Conservation (phyloP, 2,888 invertebrate species). For the Noctua pronuba region DNA sequence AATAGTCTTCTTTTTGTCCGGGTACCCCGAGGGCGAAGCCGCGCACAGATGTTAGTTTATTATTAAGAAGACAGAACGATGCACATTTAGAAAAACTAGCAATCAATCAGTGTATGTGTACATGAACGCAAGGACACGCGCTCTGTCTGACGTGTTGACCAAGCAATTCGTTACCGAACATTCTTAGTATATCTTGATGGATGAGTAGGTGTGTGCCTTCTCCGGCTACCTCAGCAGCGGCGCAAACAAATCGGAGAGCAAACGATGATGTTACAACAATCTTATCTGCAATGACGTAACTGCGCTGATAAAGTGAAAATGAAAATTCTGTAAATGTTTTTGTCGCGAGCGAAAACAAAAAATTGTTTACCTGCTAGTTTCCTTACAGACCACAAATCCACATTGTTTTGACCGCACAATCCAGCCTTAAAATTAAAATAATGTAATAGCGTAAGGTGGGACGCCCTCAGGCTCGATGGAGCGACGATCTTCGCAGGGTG, state of each 20-base stretch:
- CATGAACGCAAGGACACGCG: neutral
- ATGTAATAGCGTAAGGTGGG: no score
- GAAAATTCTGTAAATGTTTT: neutral
- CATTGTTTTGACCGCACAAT: neutral
- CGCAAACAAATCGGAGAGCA: slow-evolving; percentile 25
- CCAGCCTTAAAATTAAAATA: neutral
- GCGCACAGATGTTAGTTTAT: neutral
- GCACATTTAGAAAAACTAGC: neutral
- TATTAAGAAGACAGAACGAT: neutral
- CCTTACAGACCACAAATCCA: neutral
- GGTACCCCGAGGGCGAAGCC: neutral
- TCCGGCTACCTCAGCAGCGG: neutral
- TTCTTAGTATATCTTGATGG: slow-evolving; percentile 28
- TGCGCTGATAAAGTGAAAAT: slow-evolving; percentile 10
- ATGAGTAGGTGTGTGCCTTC: slow-evolving; percentile 25
- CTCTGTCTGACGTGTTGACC: slow-evolving; percentile 8
- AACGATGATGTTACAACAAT: slow-evolving; percentile 11
- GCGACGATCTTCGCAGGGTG: no score
- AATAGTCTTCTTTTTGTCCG: neutral
- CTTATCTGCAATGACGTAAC: slow-evolving; percentile 24
- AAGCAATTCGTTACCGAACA: slow-evolving; percentile 15
- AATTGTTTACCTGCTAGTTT: neutral
- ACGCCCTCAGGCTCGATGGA: no score
- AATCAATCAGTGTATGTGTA: neutral
- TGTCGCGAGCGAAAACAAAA: neutral